A percentile compares a stretch with the other conserved stretches of the same genome.
Evolutionary conservation across 1,140 invertebrate species (phyloP).

Genomic region (Centruroides vittatus): DNA sequence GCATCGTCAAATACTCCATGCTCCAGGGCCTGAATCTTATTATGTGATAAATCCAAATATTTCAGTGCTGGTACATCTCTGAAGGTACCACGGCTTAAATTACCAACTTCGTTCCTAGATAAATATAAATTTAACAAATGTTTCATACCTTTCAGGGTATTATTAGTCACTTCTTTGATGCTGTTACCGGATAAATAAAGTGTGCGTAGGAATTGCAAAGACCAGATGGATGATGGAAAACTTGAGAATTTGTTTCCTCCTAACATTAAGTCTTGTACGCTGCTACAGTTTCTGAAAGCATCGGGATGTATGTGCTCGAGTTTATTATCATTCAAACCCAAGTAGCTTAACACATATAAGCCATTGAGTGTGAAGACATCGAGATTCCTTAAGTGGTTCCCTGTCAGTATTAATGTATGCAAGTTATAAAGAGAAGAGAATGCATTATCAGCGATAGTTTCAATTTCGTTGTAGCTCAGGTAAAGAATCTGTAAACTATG

Average conservation of each 20-base stretch:
- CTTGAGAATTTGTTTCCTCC: slow-evolving; percentile 19
- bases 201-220: slow-evolving; percentile 46
- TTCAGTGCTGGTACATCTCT: slow-evolving; percentile 67
- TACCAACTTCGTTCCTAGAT: slow-evolving; percentile 57
- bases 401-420: slow-evolving; percentile 59
- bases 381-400: slow-evolving; percentile 60
- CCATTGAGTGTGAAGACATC: slow-evolving; percentile 70
- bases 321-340: slow-evolving; percentile 70
- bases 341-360: slow-evolving; percentile 61
- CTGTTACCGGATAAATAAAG: slow-evolving; percentile 80
- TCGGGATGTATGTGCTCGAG: slow-evolving; percentile 21
- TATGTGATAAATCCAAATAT: slow-evolving; percentile 71
- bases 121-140: slow-evolving; percentile 65
- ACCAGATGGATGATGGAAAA: slow-evolving; percentile 21
- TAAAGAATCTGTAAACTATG: slow-evolving; percentile 17
- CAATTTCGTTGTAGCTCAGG: slow-evolving; percentile 21
- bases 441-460: slow-evolving; percentile 24
- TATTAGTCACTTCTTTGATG: slow-evolving; percentile 35
- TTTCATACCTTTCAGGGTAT: slow-evolving; percentile 34
- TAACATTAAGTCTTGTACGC: slow-evolving; percentile 24
- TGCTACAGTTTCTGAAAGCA: slow-evolving; percentile 21
- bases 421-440: slow-evolving; percentile 69
- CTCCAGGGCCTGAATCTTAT: slow-evolving; percentile 70
- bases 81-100: slow-evolving; percentile 50
- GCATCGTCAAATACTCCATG: slow-evolving; percentile 66